phyloP scores from a whole-genome alignment of 2,888 invertebrate genomes.

The Lasius platythorax region DNA sequence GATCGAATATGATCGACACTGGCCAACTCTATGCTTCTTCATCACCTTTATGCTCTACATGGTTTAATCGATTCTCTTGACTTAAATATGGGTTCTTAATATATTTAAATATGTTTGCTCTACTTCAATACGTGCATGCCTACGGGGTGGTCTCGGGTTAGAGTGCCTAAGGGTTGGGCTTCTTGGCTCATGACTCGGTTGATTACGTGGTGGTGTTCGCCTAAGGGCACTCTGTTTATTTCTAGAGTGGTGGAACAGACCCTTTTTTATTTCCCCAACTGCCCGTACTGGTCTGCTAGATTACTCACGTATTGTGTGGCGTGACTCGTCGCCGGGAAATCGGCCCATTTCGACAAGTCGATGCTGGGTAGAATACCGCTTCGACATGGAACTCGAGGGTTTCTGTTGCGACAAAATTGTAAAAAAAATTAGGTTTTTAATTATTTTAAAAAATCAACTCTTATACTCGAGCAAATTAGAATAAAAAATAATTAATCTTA shows the following conservation, averaged over 20 bases:
- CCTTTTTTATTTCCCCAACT: conserved; percentile 82
- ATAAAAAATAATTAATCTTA: background rate
- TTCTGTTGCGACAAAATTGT: conserved; percentile 87
- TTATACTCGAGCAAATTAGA: background rate
- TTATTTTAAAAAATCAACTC: background rate
- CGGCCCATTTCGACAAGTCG: conserved; percentile 96
- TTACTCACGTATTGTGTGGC: conserved; percentile 90
- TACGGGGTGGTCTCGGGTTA: conserved; percentile 58
- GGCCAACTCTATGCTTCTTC: conserved; percentile 17
- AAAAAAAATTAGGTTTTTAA: background rate
- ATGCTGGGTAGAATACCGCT: conserved; percentile 95
- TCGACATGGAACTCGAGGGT: conserved; percentile 96
- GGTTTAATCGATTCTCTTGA: conserved; percentile 11
- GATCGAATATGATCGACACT: conserved; percentile 31
- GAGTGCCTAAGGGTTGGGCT: conserved; percentile 67
- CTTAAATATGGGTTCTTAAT: conserved; percentile 22
- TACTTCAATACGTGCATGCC: conserved; percentile 54
- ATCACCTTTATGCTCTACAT: background rate
- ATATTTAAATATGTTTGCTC: conserved; percentile 33
- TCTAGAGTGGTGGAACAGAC: conserved; percentile 63
- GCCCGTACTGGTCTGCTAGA: conserved; percentile 87
- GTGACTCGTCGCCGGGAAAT: conserved; percentile 87
- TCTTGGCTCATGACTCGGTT: conserved; percentile 69
- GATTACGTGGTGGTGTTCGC: conserved; percentile 71
- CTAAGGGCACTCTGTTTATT: conserved; percentile 66